phyloP scores from a whole-genome alignment of 2,888 invertebrate genomes.

The Lucinisca nassula region DNA sequence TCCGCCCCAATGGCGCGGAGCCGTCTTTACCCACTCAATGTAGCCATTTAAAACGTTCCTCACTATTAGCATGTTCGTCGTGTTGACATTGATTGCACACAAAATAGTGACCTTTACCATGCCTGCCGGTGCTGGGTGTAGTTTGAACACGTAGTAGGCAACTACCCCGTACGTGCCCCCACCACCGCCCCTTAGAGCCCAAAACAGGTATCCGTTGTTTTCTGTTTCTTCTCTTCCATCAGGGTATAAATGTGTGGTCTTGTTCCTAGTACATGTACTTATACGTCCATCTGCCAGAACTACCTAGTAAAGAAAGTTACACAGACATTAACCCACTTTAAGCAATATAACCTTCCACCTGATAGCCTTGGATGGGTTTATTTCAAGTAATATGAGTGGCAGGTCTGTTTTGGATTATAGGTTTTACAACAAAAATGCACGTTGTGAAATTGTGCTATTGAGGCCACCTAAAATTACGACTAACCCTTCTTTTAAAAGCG shows the following conservation, averaged over 20 bases:
- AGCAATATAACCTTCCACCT: too few relatives aligned
- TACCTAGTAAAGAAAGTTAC: slow-evolving; percentile 29
- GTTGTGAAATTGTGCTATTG: too few relatives aligned
- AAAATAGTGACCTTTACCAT: slow-evolving; percentile 33
- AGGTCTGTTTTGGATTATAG: too few relatives aligned
- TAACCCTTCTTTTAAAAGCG: too few relatives aligned
- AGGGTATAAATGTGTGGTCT: slow-evolving; percentile 11
- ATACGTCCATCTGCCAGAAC: slow-evolving; percentile 61
- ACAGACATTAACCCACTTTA: too few relatives aligned
- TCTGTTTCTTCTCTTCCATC: slow-evolving; percentile 16
- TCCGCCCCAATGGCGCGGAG: slow-evolving; percentile 66
- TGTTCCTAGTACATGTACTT: slow-evolving; percentile 44
- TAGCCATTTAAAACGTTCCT: background rate
- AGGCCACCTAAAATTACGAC: too few relatives aligned
- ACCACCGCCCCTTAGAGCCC: slow-evolving; percentile 75
- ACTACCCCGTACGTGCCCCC: slow-evolving; percentile 70
- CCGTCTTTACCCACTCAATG: slow-evolving; percentile 14
- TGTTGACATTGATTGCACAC: background rate
- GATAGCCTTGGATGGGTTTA: too few relatives aligned
- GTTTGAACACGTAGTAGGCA: slow-evolving; percentile 57
- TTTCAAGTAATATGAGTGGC: too few relatives aligned
- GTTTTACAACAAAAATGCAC: too few relatives aligned
- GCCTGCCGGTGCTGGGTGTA: slow-evolving; percentile 38
- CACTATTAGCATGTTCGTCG: slow-evolving; percentile 25
- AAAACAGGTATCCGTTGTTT: slow-evolving; percentile 65